Percentiles rank a stretch among this genome's conserved stretches.
Evolutionary conservation across 2,888 invertebrate genomes (phyloP).

Genomic region (Tenthredo mesomela): DNA sequence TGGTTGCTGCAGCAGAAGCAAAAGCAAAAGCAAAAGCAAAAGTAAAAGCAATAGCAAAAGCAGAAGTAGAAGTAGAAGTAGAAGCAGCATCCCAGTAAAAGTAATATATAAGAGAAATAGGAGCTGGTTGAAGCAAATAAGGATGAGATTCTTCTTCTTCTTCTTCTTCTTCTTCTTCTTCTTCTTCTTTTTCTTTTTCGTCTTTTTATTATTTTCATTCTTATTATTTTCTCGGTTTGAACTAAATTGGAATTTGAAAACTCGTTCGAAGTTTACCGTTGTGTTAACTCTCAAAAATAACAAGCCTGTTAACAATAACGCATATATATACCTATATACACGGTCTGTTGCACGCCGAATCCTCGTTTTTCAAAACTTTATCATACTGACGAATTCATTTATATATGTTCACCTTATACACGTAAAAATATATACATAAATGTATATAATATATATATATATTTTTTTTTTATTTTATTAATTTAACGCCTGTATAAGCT

Average conservation of each 20-base stretch:
- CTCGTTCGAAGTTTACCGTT: slow-evolving; percentile 19
- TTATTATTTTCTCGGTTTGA: not conserved
- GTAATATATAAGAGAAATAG: not conserved
- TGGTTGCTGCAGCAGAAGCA: not conserved
- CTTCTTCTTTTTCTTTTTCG: not conserved
- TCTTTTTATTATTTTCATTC: too few relatives aligned
- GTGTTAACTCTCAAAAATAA: slow-evolving; percentile 1
- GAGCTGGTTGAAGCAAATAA: not conserved
- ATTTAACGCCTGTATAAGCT: not conserved
- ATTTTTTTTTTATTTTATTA: not conserved
- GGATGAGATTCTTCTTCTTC: not conserved
- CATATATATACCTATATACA: not conserved
- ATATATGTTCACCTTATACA: not conserved
- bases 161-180: not conserved
- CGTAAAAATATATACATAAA: not conserved
- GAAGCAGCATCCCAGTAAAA: not conserved
- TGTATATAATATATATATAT: too few relatives aligned
- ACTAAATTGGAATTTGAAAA: slow-evolving; percentile 5
- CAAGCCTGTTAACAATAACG: slow-evolving; percentile 14
- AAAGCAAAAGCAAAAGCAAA: too few relatives aligned
- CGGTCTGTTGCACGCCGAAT: not conserved
- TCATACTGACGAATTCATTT: not conserved
- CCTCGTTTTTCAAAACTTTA: not conserved
- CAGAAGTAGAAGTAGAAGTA: not conserved
- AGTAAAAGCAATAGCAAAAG: not conserved